Evolutionary conservation across 2,888 invertebrate genomes (phyloP).

Genomic region (Strigamia maritima): DNA sequence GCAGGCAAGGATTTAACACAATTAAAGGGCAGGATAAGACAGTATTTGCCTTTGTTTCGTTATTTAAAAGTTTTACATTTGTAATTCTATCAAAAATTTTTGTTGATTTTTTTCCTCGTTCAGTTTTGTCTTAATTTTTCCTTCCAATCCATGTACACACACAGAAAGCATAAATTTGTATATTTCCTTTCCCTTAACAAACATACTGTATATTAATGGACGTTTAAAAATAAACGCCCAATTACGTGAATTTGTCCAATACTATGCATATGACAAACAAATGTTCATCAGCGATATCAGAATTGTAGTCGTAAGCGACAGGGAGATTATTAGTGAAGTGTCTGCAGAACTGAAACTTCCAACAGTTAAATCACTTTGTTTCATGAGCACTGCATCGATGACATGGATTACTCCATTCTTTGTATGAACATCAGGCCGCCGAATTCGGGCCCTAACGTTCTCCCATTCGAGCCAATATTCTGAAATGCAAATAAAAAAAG

Average conservation of each 20-base stretch:
- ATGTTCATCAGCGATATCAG: not conserved
- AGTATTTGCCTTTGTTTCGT: not conserved
- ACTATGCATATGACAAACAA: not conserved
- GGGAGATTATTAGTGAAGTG: conserved; percentile 11
- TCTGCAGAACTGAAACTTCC: conserved; percentile 20
- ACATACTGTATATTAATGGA: conserved; percentile 21
- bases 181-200: conserved; percentile 27
- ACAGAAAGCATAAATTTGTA: conserved; percentile 29
- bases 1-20: conserved; percentile 31
- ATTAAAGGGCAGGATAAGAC: conserved; percentile 12
- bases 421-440: conserved; percentile 88
- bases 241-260: not conserved
- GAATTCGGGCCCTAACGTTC: conserved; percentile 75
- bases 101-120: not conserved
- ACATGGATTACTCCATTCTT: conserved; percentile 95
- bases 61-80: conserved; percentile 28
- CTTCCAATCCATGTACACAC: conserved; percentile 27
- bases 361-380: conserved; percentile 71
- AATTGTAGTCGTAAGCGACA: conserved; percentile 2
- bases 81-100: conserved; percentile 28
- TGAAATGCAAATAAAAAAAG: conserved; percentile 40
- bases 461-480: conserved; percentile 83
- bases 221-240: conserved; percentile 24
- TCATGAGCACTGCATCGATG: conserved; percentile 80
- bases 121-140: not conserved